Conservation (phyloP, 2,797 vertebrate species). For the Zalophus californianus region DNA sequence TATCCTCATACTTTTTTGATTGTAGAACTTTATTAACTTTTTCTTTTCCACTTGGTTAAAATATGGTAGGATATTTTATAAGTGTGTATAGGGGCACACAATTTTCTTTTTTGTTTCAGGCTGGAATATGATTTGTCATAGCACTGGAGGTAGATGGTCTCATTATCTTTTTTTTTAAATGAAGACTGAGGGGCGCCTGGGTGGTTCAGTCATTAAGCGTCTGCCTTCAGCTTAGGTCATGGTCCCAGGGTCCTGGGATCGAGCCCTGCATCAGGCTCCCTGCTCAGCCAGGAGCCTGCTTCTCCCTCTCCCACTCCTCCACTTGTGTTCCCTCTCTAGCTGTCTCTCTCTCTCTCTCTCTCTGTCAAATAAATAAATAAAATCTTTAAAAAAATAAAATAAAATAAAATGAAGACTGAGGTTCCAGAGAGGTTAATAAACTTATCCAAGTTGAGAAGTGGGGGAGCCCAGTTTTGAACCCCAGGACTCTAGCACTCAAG, state of each 20-base stretch:
- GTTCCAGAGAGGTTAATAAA: slow-evolving; percentile 8
- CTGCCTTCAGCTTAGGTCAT: too few species aligned
- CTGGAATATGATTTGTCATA: not conserved
- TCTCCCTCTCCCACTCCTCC: too few species aligned
- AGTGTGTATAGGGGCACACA: not conserved
- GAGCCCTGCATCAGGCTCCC: too few species aligned
- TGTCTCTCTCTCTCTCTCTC: too few species aligned
- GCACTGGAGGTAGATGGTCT: not conserved
- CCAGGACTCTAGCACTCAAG: not conserved
- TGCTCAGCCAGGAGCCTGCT: too few species aligned
- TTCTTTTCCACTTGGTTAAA: slow-evolving; percentile 16
- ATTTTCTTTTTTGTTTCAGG: not conserved
- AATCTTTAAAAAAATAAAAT: not conserved
- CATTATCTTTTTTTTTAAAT: not conserved
- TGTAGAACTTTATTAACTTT: not conserved
- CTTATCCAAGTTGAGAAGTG: not conserved
- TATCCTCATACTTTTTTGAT: not conserved
- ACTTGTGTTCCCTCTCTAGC: too few species aligned
- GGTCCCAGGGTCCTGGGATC: too few species aligned
- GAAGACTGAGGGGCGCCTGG: not conserved
- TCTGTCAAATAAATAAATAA: too few species aligned
- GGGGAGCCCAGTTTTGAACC: not conserved
- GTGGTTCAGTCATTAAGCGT: too few species aligned
- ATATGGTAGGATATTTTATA: not conserved
- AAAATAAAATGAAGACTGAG: not conserved